These are phyloP conservation scores for Trachelus iudaicus DNA, from an alignment of 2,888 invertebrate species.

Conservation along the genomic window DNA sequence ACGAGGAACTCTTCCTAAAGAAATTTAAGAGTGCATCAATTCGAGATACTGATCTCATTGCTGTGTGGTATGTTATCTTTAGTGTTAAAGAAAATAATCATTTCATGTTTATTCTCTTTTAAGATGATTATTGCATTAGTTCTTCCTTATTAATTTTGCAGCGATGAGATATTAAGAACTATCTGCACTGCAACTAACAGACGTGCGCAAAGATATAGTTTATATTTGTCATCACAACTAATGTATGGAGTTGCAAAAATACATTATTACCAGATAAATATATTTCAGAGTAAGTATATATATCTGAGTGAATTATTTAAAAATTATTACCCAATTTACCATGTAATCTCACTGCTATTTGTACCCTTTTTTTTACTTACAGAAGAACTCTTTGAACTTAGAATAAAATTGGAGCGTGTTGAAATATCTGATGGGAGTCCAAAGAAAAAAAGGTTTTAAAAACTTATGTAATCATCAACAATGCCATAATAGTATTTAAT, in stretches of 20 bases:
- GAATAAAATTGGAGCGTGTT: not conserved
- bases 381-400: not conserved
- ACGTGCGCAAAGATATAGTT: slow-evolving; percentile 20
- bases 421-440: not conserved
- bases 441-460: not conserved
- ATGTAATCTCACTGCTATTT: not conserved
- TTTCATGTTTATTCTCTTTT: not conserved
- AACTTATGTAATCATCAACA: not conserved
- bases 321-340: not conserved
- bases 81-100: not conserved
- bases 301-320: not conserved
- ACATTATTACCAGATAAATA: slow-evolving; percentile 25
- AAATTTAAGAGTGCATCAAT: slow-evolving; percentile 11
- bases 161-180: slow-evolving; percentile 19
- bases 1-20: slow-evolving; percentile 28
- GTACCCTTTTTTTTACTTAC: not conserved
- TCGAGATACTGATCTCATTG: slow-evolving; percentile 18
- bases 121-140: not conserved
- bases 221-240: slow-evolving; percentile 35
- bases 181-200: not conserved
- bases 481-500: not conserved
- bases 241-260: slow-evolving; percentile 33
- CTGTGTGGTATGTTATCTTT: slow-evolving; percentile 26
- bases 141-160: slow-evolving; percentile 7
- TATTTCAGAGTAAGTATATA: slow-evolving; percentile 28